Conservation (phyloP, 1,140 invertebrate species). For the Cydia fagiglandana region DNA sequence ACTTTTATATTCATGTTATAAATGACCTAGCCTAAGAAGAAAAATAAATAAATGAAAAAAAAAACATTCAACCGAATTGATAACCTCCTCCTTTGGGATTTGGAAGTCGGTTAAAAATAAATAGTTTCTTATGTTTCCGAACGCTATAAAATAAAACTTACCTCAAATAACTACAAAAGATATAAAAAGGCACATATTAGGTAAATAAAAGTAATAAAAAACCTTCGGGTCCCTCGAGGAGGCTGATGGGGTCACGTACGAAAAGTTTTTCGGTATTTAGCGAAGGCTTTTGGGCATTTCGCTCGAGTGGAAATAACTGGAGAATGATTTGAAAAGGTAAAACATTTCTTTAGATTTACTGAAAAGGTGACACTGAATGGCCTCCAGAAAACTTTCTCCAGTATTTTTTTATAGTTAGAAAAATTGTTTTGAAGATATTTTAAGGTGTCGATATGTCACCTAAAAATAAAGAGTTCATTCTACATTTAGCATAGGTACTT, state of each 20-base stretch:
- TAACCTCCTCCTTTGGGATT: no score
- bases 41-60: no score
- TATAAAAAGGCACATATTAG: slow-evolving; percentile 42
- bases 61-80: no score
- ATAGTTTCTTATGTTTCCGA: not conserved
- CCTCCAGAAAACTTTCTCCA: not conserved
- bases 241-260: slow-evolving; percentile 65
- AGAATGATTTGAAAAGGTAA: slow-evolving; percentile 37
- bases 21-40: no score
- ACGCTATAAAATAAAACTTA: slow-evolving; percentile 20
- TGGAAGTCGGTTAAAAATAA: no score
- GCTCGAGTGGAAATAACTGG: slow-evolving; percentile 58
- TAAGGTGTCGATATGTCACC: no score
- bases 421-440: no score
- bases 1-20: no score
- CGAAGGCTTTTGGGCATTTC: slow-evolving; percentile 49
- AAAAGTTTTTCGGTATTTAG: slow-evolving; percentile 69
- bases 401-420: not conserved
- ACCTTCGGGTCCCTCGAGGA: slow-evolving; percentile 44
- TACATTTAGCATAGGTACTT: no score
- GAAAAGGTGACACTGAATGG: not conserved
- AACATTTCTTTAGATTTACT: slow-evolving; percentile 11
- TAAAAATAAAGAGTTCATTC: no score
- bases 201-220: slow-evolving; percentile 51
- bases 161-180: slow-evolving; percentile 2